A percentile compares a stretch with the other conserved stretches of the same genome.
These are phyloP conservation scores for Pseudomyrmex concolor DNA, from an alignment of 1,140 invertebrate species.

Conservation along the genomic window DNA sequence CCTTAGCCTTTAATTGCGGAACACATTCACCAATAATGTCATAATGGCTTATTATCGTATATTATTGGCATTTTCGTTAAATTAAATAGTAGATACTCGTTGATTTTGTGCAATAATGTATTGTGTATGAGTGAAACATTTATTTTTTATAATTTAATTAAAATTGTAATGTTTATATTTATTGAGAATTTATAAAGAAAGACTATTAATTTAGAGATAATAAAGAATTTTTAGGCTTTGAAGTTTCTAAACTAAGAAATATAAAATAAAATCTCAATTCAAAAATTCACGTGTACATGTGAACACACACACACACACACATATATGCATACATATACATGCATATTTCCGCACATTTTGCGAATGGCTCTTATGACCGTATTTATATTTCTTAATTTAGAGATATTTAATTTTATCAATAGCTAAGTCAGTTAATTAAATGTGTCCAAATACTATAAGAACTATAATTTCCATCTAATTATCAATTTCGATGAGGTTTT, in stretches of 20 bases:
- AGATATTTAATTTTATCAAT: too few species aligned
- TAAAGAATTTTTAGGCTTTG: too few species aligned
- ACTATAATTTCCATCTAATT: neutral
- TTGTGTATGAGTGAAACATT: neutral
- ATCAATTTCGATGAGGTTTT: neutral
- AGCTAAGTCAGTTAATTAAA: too few species aligned
- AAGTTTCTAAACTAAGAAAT: too few species aligned
- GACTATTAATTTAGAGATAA: too few species aligned
- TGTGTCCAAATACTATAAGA: neutral
- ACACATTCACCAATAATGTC: neutral
- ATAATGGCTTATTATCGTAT: conserved; percentile 23
- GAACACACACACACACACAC: too few species aligned
- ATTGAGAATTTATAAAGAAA: neutral
- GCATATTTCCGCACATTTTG: too few species aligned
- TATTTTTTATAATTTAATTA: neutral
- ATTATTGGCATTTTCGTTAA: neutral
- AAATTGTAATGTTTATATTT: neutral
- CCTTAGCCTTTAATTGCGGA: neutral
- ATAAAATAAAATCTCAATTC: too few species aligned
- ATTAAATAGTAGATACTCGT: conserved; percentile 10
- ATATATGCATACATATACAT: too few species aligned
- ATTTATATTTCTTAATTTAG: too few species aligned
- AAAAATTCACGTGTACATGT: too few species aligned
- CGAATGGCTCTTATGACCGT: too few species aligned
- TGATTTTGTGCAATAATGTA: neutral